phyloP scores from a whole-genome alignment of 2,797 vertebrate species.

The Philypnodon macrostomus region DNA sequence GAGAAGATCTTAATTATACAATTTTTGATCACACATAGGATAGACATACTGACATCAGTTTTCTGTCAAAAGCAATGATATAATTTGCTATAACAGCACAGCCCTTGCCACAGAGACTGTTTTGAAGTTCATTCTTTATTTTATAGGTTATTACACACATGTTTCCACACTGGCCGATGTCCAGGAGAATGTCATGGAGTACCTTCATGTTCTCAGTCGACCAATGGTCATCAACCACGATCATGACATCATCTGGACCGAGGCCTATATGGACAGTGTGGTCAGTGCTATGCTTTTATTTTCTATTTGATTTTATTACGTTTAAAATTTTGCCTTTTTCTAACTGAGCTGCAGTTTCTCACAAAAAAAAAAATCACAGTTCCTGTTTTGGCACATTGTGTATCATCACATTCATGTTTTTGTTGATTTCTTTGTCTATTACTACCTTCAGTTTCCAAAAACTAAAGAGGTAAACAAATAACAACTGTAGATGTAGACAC shows the following conservation, averaged over 20 bases:
- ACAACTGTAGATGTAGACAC: neutral
- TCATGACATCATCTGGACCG: slow-evolving; percentile 96
- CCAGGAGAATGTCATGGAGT: slow-evolving; percentile 98
- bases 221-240: slow-evolving; percentile 98
- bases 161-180: slow-evolving; percentile 92
- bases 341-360: no score
- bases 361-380: no score
- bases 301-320: no score
- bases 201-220: slow-evolving; percentile 92
- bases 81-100: no score
- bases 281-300: slow-evolving; percentile 74
- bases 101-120: no score
- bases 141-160: slow-evolving; percentile 92
- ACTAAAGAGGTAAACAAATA: slow-evolving; percentile 78
- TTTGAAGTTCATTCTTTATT: no score
- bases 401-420: slow-evolving; percentile 29
- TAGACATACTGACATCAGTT: no score
- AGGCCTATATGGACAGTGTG: slow-evolving; percentile 95
- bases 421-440: slow-evolving; percentile 26
- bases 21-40: no score
- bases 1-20: no score
- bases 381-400: slow-evolving; percentile 7
- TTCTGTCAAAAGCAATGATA: no score
- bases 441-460: slow-evolving; percentile 73
- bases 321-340: no score